Evolutionary conservation across 2,113 vertebrate genomes (phyloP), one percentile per base, ranked within the genome.

Genomic region (Oophaga pumilio): DNA sequence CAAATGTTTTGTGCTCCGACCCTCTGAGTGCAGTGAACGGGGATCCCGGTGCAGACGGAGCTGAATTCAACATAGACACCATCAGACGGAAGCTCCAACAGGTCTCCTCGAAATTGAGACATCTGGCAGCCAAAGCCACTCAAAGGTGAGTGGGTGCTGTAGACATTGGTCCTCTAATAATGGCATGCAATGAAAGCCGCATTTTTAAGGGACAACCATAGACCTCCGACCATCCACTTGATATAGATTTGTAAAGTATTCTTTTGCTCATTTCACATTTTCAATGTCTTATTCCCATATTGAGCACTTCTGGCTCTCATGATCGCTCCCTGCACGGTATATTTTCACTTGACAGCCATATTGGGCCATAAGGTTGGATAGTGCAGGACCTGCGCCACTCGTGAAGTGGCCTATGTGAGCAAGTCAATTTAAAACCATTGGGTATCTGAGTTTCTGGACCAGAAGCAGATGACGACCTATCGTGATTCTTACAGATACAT

Each of bases 71-170:
- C 88, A 89, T 95, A 33, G 96, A 96, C 88, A 91, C 84, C 59
- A 89, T 97, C 87, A 92, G 94, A 84, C 91, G 93, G 59, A 97
- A 94, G 88, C 95, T 99, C 69, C 94, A 95, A 76, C 91, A 90
- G 2, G 84, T 95, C 17, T 94, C 96, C 89, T 93, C 93, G 56
- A 97, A 95, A 90, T 90, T 98, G 88, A 93, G 92, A 86, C 90
- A 91, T 84, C 91, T 97, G 92, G 93, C 93, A 15, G 92, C 84
- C 91, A 96, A 96, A 90, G 92, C 93, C 64, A 86, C 93, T 11
- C 92, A 80, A 89, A 96, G 97, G 97, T 97, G 91, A 90, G 93
- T 83, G 6, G 49, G 12, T 50, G 5, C 26, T 26, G 20, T 81
- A 43, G 50, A 6, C 52, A 20, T 76, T 59, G 11, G 9, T 6